These are phyloP conservation scores for Diadegma fenestrale DNA, from an alignment of 2,888 invertebrate species.

Conservation along the genomic window DNA sequence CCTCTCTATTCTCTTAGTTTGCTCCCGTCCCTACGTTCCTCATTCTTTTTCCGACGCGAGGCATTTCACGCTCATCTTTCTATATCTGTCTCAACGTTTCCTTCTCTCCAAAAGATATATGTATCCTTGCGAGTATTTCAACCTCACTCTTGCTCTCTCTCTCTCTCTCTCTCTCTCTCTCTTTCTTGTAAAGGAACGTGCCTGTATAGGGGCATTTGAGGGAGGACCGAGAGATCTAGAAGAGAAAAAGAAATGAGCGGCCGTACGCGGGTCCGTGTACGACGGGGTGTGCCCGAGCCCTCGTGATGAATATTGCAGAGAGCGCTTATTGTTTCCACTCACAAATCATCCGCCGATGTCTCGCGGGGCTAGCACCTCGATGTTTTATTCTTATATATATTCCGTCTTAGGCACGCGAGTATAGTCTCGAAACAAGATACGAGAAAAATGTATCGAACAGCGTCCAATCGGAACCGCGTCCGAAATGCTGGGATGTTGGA, in stretches of 20 bases:
- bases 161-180: constrained; percentile 72
- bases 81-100: constrained; percentile 62
- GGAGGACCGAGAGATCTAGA: constrained; percentile 43
- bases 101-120: constrained; percentile 45
- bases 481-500: constrained; percentile 40
- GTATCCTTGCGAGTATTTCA: constrained; percentile 40
- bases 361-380: constrained; percentile 81
- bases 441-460: not conserved
- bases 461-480: constrained; percentile 47
- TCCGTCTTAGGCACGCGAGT: constrained; percentile 68
- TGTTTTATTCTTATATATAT: constrained; percentile 81
- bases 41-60: constrained; percentile 61
- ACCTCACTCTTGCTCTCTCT: constrained; percentile 66
- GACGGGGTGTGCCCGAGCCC: constrained; percentile 74
- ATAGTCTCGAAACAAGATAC: constrained; percentile 46
- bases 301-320: constrained; percentile 84
- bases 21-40: constrained; percentile 56
- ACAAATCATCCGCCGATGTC: constrained; percentile 84
- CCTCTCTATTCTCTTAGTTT: constrained; percentile 57
- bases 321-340: constrained; percentile 84
- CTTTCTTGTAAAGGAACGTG: constrained; percentile 68
- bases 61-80: constrained; percentile 66
- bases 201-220: constrained; percentile 33
- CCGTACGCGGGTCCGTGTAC: constrained; percentile 67
- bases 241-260: constrained; percentile 68